Evolutionary conservation across 2,113 vertebrate genomes (phyloP).

Genomic region (Eolophus roseicapilla): DNA sequence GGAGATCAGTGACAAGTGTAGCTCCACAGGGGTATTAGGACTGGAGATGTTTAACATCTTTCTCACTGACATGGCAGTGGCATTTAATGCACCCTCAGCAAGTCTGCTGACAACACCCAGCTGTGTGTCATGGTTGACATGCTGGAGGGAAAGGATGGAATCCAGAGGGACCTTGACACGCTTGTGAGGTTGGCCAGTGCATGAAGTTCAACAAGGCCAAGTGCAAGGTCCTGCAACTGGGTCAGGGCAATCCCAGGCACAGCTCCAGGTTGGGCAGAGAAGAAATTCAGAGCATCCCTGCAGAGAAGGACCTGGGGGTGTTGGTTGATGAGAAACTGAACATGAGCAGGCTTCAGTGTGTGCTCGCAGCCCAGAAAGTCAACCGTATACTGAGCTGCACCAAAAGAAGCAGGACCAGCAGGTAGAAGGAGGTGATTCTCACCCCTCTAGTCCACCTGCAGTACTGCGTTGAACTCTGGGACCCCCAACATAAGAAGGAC

Average conservation of each 20-base stretch:
- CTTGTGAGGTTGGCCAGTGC: not conserved
- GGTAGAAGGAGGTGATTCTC: not conserved
- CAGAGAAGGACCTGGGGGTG: not conserved
- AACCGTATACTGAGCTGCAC: not conserved
- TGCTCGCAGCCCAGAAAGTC: not conserved
- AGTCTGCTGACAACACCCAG: not conserved
- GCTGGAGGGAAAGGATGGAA: not conserved
- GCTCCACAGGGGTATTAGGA: not conserved
- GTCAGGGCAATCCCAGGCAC: not conserved
- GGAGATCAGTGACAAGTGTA: not conserved
- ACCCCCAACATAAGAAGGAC: not conserved
- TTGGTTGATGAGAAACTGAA: not conserved
- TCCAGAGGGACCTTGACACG: not conserved
- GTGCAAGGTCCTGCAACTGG: not conserved
- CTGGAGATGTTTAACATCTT: not conserved
- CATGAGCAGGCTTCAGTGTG: not conserved
- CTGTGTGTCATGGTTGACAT: not conserved
- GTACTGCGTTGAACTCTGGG: not conserved
- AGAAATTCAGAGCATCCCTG: not conserved
- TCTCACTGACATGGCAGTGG: not conserved
- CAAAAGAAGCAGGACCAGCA: not conserved
- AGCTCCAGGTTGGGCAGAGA: not conserved
- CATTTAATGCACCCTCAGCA: not conserved
- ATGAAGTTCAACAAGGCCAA: not conserved
- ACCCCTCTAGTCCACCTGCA: not conserved